Evolutionary conservation across 2,888 invertebrate genomes (phyloP), one percentile per base, ranked within the genome.

Genomic region (Xestoiulus laeticollis): DNA sequence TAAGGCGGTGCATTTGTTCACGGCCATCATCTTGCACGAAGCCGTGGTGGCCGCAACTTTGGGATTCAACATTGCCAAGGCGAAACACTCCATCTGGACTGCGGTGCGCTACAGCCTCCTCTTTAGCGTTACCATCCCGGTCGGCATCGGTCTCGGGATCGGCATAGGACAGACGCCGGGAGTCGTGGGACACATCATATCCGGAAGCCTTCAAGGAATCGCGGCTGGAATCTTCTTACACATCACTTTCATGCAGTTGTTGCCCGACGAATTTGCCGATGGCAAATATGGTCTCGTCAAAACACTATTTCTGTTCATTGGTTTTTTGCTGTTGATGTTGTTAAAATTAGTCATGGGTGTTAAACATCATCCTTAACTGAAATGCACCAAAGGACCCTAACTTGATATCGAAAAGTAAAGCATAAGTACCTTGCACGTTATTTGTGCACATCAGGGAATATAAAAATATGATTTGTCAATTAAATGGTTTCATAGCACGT

Each of bases 181-280:
- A 19, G 86, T 90, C 12, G 89, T 88, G 10, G 91, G 91, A 14
- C 89, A 89, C 53, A n/a, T 91, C 59, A 89, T 90, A n/a, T 91
- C 91, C 14, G 91, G 90, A 3, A 87, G 91, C 84, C 89, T 92
- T 4, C 92, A 92, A 89, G 91, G 90, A 6, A 86, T 92, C 32
- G 91, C 92, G 0, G 91, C 91, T n/a, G 91, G 91, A 8, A 91
- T 91, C 22, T 92, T 92, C 89, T 89, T 92, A 84, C 91, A 92
- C 89, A 91, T 92, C 0, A 90, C 91, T 19, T 92, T 92, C 88
- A 89, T 91, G 87, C 91, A 91, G 88, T 90, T 92, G 48, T 90
- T 92, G 53, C 92, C 92, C 6, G 89, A 88, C 82, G 91, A 91
- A 85, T 88, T 90, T 82, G 30, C 87, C 10, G 19, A 68, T n/a